Evolutionary conservation across 2,797 vertebrate genomes (phyloP).

Genomic region (Pelodytes ibericus): DNA sequence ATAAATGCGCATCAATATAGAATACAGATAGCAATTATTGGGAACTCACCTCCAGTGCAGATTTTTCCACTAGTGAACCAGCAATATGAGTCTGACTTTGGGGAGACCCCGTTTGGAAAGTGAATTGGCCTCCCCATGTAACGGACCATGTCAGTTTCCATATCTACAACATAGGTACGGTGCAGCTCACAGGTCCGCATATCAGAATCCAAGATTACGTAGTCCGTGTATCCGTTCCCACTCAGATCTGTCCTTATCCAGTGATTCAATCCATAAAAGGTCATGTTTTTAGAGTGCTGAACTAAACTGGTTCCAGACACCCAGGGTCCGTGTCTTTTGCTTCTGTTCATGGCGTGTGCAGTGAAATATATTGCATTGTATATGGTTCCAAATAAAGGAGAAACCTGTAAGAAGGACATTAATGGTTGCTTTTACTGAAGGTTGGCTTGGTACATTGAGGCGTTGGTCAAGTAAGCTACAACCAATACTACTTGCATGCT

Average conservation of each 20-base stretch:
- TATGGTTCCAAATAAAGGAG: constrained; percentile 81
- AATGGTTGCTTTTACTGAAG: background rate
- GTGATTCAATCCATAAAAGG: constrained; percentile 77
- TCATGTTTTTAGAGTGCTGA: constrained; percentile 64
- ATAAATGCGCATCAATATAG: background rate
- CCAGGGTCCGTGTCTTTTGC: constrained; percentile 64
- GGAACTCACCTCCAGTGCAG: constrained; percentile 75
- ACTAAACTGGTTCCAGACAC: constrained; percentile 75
- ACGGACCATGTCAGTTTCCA: constrained; percentile 68
- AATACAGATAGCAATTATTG: background rate
- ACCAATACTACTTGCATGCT: too few relatives aligned
- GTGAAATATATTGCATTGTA: constrained; percentile 77
- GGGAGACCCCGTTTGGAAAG: constrained; percentile 71
- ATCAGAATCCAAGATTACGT: constrained; percentile 79
- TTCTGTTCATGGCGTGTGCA: constrained; percentile 73
- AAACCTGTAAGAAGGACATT: constrained; percentile 60
- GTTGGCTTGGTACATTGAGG: too few relatives aligned
- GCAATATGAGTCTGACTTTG: constrained; percentile 73
- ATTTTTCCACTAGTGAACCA: constrained; percentile 78
- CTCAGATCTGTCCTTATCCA: constrained; percentile 68
- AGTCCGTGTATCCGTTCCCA: constrained; percentile 70
- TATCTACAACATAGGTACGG: constrained; percentile 74
- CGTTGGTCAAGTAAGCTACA: too few relatives aligned
- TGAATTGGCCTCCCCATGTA: constrained; percentile 75
- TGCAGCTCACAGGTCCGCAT: constrained; percentile 70